A percentile compares a stretch with the other conserved stretches of the same genome.
phyloP scores from a whole-genome alignment of 2,797 vertebrate genomes.

The Ctenosaura bakeri region DNA sequence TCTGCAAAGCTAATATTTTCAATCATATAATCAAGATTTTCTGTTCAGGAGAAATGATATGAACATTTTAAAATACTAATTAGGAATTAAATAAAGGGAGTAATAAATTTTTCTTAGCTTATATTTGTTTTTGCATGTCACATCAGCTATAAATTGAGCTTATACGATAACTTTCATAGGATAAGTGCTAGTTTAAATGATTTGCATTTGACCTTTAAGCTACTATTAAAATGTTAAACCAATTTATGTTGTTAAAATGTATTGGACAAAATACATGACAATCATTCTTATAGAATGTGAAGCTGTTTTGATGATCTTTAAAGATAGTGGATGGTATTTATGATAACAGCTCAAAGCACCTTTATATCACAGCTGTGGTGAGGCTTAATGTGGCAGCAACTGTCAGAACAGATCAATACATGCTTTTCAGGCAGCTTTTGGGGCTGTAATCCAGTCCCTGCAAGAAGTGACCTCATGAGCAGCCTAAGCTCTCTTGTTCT shows the following conservation, averaged over 20 bases:
- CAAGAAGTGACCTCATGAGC: conserved; percentile 92
- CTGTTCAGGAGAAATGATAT: conserved; percentile 13
- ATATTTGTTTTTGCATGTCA: conserved; percentile 59
- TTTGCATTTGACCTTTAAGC: conserved; percentile 92
- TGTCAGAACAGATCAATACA: conserved; percentile 92
- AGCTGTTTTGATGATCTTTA: conserved; percentile 89
- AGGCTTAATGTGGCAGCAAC: conserved; percentile 89
- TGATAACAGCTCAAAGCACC: conserved; percentile 86
- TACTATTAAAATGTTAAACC: conserved; percentile 87
- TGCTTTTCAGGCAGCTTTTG: conserved; percentile 91
- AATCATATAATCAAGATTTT: not conserved
- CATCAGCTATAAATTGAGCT: conserved; percentile 74
- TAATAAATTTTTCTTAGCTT: conserved; percentile 40
- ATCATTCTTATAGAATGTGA: conserved; percentile 86
- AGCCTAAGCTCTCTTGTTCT: conserved; percentile 87
- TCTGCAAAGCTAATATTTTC: not conserved
- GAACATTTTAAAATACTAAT: conserved; percentile 17
- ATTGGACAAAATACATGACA: conserved; percentile 88
- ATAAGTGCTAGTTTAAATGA: conserved; percentile 85
- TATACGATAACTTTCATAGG: conserved; percentile 78
- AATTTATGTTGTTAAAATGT: conserved; percentile 87
- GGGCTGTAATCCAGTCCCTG: conserved; percentile 90
- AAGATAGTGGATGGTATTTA: conserved; percentile 88
- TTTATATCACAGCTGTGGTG: conserved; percentile 88
- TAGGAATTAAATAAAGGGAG: conserved; percentile 58